Base-by-base conservation (phyloP, 2,113 vertebrate genomes). In the Tonatia bakeri region DNA sequence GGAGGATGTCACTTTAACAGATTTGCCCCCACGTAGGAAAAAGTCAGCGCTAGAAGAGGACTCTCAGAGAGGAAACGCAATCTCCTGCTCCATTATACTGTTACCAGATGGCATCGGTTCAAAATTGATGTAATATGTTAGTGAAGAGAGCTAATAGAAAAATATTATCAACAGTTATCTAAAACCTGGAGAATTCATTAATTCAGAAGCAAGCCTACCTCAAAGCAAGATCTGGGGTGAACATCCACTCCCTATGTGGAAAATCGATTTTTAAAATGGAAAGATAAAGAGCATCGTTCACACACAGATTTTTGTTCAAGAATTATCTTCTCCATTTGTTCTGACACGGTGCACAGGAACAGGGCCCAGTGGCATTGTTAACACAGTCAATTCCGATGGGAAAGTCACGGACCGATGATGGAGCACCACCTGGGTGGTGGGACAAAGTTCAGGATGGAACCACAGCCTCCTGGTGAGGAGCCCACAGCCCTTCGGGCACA, bases 401-500 rank as follows among this genome's bases (percentile, higher is more conserved):
- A 56, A 80, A 92, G 15, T 26, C 54, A 56, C 45, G 38, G 59
- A 59, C 73, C 83, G 72, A 90, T 72, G 50, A 95, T 13, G 59
- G 84, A 96, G 70, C 52, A 77, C 59, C 90, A 81, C 87, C 26
- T 40, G 92, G 80, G 59, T 12, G 90, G 90, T 28, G 92, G 94
- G 85, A 88, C 59, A 13, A 31, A 65, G 92, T 97, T 90, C 90
- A 93, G 87, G 83, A 64, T 26, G 0, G 80, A 90, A 94, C 64
- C 59, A 61, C 70, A 92, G 92, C 47, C 72, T 97, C 79, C 76
- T 96, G 47, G 61, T 97, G 94, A 95, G 59, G 87, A 95, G 95
- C 94, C 96, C 96, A 94, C 97, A 97, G 96, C 92, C 97, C 96
- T 90, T 86, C 77, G 95, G 97, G 96, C 94, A 4, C 59, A 73